phyloP scores from a whole-genome alignment of 2,888 invertebrate species.

The Conus canariensis region DNA sequence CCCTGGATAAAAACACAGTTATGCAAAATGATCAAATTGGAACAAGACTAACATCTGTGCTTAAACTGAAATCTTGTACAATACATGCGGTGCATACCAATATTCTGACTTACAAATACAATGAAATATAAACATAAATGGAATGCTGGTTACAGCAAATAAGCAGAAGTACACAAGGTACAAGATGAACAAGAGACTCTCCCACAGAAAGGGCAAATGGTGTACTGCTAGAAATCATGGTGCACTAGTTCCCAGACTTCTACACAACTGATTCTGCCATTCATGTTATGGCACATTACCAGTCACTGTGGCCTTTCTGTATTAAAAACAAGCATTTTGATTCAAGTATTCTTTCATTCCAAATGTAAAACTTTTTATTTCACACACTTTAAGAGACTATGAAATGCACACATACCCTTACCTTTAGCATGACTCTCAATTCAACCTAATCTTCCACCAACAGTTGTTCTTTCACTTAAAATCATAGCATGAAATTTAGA shows the following conservation, averaged over 20 bases:
- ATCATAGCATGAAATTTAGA: too few relatives aligned
- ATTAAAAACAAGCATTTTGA: too few relatives aligned
- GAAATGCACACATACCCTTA: too few relatives aligned
- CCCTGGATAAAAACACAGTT: conserved; percentile 1
- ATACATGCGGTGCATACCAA: background rate
- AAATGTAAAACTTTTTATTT: too few relatives aligned
- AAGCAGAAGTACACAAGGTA: background rate
- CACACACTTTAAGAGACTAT: too few relatives aligned
- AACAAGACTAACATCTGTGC: background rate
- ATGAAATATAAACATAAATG: conserved; percentile 5
- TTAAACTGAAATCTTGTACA: background rate
- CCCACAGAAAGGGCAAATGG: background rate
- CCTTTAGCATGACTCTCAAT: too few relatives aligned
- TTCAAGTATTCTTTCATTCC: too few relatives aligned
- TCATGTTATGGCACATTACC: background rate
- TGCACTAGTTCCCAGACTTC: background rate
- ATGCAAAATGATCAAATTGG: background rate
- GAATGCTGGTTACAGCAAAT: conserved; percentile 2
- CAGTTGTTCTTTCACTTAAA: too few relatives aligned
- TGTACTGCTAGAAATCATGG: background rate
- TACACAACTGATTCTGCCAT: background rate
- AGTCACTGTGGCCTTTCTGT: background rate
- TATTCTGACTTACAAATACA: background rate
- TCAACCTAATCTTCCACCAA: too few relatives aligned
- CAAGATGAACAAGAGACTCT: background rate